A percentile compares a stretch with the other conserved stretches of the same genome.
phyloP scores from a whole-genome alignment of 2,797 vertebrate genomes.

The Mormyrops boulengeri region DNA sequence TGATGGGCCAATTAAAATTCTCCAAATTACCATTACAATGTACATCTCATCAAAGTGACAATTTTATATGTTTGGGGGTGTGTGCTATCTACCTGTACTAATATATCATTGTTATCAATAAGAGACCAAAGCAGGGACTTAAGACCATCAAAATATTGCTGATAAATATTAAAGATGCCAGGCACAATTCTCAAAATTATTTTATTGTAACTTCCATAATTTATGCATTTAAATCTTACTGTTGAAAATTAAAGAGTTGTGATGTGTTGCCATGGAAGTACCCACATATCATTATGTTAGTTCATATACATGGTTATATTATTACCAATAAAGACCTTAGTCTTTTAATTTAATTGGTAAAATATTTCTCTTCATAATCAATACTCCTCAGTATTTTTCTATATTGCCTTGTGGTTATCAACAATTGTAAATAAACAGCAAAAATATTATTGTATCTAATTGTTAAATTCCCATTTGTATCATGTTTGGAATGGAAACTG shows the following conservation, averaged over 20 bases:
- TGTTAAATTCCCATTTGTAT: neutral
- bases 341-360: neutral
- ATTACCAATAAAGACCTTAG: neutral
- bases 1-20: conserved; percentile 19
- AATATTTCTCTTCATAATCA: neutral
- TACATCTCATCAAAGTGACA: neutral
- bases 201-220: neutral
- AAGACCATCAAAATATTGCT: neutral
- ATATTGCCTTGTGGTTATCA: neutral
- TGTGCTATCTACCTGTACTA: neutral
- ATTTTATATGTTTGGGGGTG: neutral
- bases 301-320: neutral
- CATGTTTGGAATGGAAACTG: conserved; percentile 3
- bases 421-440: conserved; percentile 5
- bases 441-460: neutral
- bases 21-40: neutral
- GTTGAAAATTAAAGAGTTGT: neutral
- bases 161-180: neutral
- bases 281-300: neutral
- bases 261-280: neutral
- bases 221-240: neutral
- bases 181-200: neutral
- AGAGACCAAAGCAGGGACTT: neutral
- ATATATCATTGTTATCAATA: neutral
- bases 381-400: neutral